phyloP scores from a whole-genome alignment of 2,113 vertebrate genomes.

The Dunckerocampus dactyliophorus region DNA sequence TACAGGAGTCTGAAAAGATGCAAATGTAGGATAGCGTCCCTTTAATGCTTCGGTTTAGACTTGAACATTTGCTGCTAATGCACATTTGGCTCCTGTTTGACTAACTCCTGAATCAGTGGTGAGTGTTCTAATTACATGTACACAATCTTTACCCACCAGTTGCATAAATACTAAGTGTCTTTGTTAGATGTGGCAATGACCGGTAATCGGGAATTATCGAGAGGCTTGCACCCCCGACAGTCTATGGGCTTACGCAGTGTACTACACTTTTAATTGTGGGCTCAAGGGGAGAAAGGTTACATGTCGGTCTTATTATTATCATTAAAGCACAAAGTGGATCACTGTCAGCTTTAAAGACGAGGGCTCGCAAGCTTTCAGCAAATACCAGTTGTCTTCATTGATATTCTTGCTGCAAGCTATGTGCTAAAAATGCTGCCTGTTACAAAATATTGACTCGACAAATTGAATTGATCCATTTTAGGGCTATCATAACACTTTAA shows the following conservation, averaged over 20 bases:
- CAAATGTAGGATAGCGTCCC: too few relatives aligned
- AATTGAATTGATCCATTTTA: too few relatives aligned
- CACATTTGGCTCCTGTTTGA: slow-evolving; percentile 4
- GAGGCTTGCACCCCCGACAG: slow-evolving; percentile 72
- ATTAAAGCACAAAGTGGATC: slow-evolving; percentile 59
- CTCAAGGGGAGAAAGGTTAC: slow-evolving; percentile 65
- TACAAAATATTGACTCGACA: too few relatives aligned
- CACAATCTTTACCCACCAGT: background rate
- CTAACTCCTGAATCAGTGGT: too few relatives aligned
- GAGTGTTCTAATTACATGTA: slow-evolving; percentile 3
- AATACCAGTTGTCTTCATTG: too few relatives aligned
- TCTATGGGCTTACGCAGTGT: slow-evolving; percentile 64
- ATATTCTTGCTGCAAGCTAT: too few relatives aligned
- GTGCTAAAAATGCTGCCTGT: too few relatives aligned
- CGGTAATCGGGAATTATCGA: slow-evolving; percentile 74
- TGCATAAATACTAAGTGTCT: slow-evolving; percentile 43
- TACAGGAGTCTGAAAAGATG: too few relatives aligned
- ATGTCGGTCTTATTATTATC: slow-evolving; percentile 74
- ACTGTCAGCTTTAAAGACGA: too few relatives aligned
- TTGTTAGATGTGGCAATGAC: slow-evolving; percentile 60
- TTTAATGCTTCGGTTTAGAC: too few relatives aligned
- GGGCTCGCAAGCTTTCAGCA: too few relatives aligned
- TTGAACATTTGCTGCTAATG: slow-evolving; percentile 38
- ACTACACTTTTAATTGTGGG: slow-evolving; percentile 73
- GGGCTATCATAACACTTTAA: too few relatives aligned